Base-by-base conservation (phyloP, 2,888 invertebrate species). In the Macrophya alboannulata region DNA sequence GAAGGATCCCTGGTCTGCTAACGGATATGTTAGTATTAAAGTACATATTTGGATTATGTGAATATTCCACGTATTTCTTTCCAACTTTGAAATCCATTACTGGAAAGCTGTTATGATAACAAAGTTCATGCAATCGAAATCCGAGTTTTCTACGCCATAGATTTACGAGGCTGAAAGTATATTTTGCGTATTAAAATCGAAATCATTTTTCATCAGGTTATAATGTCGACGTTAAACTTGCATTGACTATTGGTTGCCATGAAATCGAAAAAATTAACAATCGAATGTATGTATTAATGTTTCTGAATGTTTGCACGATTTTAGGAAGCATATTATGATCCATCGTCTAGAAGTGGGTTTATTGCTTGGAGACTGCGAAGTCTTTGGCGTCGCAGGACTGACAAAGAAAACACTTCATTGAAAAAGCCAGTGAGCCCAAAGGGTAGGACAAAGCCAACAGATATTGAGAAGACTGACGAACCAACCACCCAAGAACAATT, bases 261-360 rank as follows among this genome's bases (percentile, higher is more conserved):
- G n/a, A n/a, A n/a, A n/a, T n/a, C n/a, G n/a, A n/a, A n/a, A n/a
- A n/a, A n/a, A n/a, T n/a, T n/a, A n/a, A n/a, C n/a, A n/a, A n/a
- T n/a, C n/a, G n/a, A n/a, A n/a, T n/a, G n/a, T n/a, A n/a, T n/a
- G n/a, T n/a, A n/a, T n/a, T n/a, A n/a, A n/a, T n/a, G n/a, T n/a
- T n/a, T n/a, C n/a, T n/a, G n/a, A n/a, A n/a, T n/a, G n/a, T n/a
- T n/a, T n/a, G n/a, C n/a, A n/a, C n/a, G n/a, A 37, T 71, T 37
- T 3, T 71, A 71, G 71, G 71, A 71, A 71, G 71, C 71, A 71
- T 71, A 17, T 31, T 71, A 71, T 71, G 71, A 71, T 37, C 71
- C 71, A 31, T 31, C 31, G 40, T 37, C 71, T 71, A 37, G 37
- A 31, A 71, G 71, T 71, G 71, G 71, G 4, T 71, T 71, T 8